Base-by-base conservation (phyloP, 2,888 invertebrate genomes). In the Scaptomyza parva region DNA sequence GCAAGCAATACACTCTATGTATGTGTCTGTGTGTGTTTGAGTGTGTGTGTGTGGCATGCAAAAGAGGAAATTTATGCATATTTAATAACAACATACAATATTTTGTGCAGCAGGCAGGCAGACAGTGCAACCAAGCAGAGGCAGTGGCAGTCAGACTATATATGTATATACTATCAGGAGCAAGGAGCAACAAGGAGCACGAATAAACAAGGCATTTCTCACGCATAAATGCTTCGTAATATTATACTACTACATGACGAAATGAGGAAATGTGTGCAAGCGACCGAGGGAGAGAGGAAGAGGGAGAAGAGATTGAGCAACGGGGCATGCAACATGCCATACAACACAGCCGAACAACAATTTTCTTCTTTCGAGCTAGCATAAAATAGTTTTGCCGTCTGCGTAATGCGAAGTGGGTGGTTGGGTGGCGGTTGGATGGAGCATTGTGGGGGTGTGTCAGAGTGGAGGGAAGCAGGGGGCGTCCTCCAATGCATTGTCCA, bases 1-100 rank as follows among this genome's bases (percentile, higher is more conserved):
- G 35, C 26, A 68, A 26, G 55, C 43, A 48, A 20, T 52, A 33
- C 55, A 41, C 17, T 3, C 9, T 4, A 17, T 17, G 37, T 8
- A 26, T 17, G 35, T 35, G 6, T 35, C 6, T n/a, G 33, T n/a
- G 33, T 33, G 35, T 35, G 9, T 37, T 17, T 61, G 61, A 6
- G 33, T n/a, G 33, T 33, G 35, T 35, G 9, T 37, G 37, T 61
- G 61, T 41, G 62, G 68, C 73, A 70, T 40, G 48, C 58, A 76
- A 70, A 83, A 71, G n/a, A 78, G 70, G 58, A 78, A 85, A 85
- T 76, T 85, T 83, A 84, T 83, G 84, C 82, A 83, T 84, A 83
- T 83, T 83, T 83, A 83, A 83, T 83, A 83, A 76, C 64, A 84
- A 82, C 79, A 82, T 69, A 52, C 72, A 76, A 62, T 70, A 68